These are phyloP conservation scores for Tricholaema leucomelas DNA, from an alignment of 2,113 vertebrate species.

Conservation along the genomic window DNA sequence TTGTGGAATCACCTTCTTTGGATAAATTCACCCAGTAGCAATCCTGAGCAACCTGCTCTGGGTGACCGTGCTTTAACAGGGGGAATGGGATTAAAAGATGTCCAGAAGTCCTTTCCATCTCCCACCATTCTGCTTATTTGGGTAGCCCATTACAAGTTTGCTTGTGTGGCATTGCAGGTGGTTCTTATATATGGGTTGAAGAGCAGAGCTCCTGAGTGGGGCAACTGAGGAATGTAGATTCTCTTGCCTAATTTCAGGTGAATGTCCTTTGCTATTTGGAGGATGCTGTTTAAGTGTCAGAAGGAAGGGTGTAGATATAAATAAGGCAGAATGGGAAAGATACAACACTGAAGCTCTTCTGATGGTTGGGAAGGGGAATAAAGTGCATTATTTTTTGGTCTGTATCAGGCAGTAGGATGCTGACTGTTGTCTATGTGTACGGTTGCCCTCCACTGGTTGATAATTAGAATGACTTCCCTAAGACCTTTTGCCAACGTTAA, in stretches of 20 bases:
- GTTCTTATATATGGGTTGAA: fast-evolving
- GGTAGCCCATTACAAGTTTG: background rate
- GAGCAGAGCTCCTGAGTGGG: background rate
- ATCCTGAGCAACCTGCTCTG: too few relatives aligned
- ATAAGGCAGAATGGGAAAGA: background rate
- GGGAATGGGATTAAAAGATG: too few relatives aligned
- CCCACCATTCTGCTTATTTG: background rate
- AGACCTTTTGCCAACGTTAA: background rate
- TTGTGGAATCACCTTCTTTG: too few relatives aligned
- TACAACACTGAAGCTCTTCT: background rate
- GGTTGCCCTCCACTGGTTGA: slow-evolving; percentile 49
- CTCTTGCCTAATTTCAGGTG: background rate
- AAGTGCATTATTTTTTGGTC: background rate
- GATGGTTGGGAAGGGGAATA: background rate
- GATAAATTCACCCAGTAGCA: too few relatives aligned
- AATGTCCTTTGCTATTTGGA: background rate
- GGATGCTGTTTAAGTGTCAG: background rate
- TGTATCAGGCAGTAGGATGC: background rate
- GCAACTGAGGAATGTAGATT: background rate
- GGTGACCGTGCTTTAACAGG: too few relatives aligned
- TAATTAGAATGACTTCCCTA: background rate
- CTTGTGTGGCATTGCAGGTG: background rate
- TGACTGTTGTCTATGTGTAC: background rate
- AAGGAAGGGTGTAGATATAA: background rate
- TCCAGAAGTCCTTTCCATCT: too few relatives aligned